Percentiles rank a stretch among this genome's conserved stretches.
These are phyloP conservation scores for Saturnia japonica DNA, from an alignment of 2,888 invertebrate species.

Conservation along the genomic window DNA sequence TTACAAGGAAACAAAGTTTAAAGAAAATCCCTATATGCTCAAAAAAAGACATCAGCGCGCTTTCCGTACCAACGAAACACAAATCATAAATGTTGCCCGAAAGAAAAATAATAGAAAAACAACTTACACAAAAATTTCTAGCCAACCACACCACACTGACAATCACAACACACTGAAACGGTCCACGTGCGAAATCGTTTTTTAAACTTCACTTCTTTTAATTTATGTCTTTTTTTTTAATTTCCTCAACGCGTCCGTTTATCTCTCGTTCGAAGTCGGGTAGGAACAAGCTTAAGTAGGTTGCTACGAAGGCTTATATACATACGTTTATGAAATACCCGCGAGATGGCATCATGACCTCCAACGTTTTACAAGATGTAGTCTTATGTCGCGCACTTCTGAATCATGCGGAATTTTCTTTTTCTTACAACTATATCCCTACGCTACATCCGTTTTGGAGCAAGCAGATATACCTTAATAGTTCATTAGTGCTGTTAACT, in stretches of 20 bases:
- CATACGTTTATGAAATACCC: conserved; percentile 41
- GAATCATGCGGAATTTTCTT: conserved; percentile 16
- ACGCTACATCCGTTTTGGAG: neutral
- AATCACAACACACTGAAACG: conserved; percentile 46
- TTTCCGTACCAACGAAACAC: neutral
- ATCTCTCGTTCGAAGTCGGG: conserved; percentile 30
- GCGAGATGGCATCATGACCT: conserved; percentile 16
- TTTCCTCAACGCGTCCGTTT: conserved; percentile 15
- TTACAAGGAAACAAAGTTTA: neutral
- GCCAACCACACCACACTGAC: conserved; percentile 44
- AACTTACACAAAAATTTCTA: conserved; percentile 25
- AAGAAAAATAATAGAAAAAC: conserved; percentile 11
- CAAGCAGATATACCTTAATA: neutral
- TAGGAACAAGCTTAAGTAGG: conserved; percentile 39
- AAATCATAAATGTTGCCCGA: neutral
- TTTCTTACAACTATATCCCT: neutral
- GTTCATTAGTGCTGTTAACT: neutral
- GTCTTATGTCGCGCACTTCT: conserved; percentile 10
- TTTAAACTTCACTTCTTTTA: conserved; percentile 28
- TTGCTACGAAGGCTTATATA: conserved; percentile 39
- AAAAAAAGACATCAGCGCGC: conserved; percentile 10
- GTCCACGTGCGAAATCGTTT: conserved; percentile 32
- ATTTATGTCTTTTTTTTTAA: conserved; percentile 22
- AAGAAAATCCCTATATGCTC: neutral
- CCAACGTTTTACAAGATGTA: neutral